Evolutionary conservation across 2,888 invertebrate species (phyloP), one percentile per base, ranked within the genome.

Genomic region (Drosophila emarginata): DNA sequence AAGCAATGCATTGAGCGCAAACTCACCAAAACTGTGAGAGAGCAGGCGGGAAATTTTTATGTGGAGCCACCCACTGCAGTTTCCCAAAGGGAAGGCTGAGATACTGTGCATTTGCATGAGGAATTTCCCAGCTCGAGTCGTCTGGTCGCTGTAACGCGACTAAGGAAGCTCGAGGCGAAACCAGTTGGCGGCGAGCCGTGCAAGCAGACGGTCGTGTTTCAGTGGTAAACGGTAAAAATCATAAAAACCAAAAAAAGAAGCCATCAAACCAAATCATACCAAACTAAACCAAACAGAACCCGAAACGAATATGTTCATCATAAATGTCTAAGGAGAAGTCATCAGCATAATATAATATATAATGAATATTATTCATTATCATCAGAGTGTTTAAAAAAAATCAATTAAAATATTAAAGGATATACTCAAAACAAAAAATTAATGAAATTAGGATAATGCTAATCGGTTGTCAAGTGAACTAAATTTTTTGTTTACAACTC

Each of bases 141-240:
- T 37, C 18, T 32, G 21, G 32, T 21, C 21, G 40, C 53, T 36
- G 58, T 61, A 40, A 51, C 58, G 57, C 51, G 60, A 65, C 56
- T 14, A 63, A 65, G 57, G 90, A 88, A 76, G 83, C 89, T 90
- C 88, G 85, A 84, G 84, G 86, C 88, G 88, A 88, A 86, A 89
- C 87, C 89, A 91, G 91, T 91, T 91, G 89, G 90, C 89, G 91
- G 90, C 91, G 90, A 91, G 91, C 91, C 88, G 89, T 90, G 89
- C 90, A 88, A 90, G 91, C 87, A 90, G 89, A 89, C 91, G 91
- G 91, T 91, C 90, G 91, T 88, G 90, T 91, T 89, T 80, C 75
- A 72, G 79, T 84, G 71, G 79, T 78, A 68, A 64, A 78, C 78
- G 73, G 67, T 67, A 66, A 71, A 79, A 79, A 68, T 61, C 14